phyloP scores from a whole-genome alignment of 2,888 invertebrate genomes.

The Allolobophora icterica region DNA sequence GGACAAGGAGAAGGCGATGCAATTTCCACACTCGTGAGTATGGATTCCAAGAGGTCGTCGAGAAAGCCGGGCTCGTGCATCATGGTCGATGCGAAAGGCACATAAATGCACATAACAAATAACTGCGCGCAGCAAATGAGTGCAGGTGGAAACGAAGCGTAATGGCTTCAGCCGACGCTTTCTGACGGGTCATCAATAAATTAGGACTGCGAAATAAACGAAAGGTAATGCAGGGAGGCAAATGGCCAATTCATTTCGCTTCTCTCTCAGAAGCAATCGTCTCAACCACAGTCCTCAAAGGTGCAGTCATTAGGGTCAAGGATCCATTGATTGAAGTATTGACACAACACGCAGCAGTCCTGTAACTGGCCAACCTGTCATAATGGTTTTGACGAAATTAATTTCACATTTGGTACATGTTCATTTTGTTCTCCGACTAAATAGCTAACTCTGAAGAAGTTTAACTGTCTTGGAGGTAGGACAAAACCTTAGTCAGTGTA shows the following conservation, averaged over 20 bases:
- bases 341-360: not conserved
- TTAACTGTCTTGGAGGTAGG: too few relatives aligned
- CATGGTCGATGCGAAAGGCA: not conserved
- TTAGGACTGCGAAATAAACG: not conserved
- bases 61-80: not conserved
- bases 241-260: not conserved
- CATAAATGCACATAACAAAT: not conserved
- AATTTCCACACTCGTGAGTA: not conserved
- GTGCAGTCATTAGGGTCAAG: not conserved
- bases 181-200: conserved; percentile 10
- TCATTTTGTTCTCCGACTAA: too few relatives aligned
- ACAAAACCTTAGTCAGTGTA: too few relatives aligned
- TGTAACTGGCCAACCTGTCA: not conserved
- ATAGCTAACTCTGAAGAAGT: too few relatives aligned
- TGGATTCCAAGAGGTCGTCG: not conserved
- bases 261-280: not conserved
- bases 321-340: not conserved
- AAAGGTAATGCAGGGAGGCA: not conserved
- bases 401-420: too few relatives aligned
- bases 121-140: not conserved
- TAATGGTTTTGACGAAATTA: too few relatives aligned
- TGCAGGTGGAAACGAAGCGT: not conserved
- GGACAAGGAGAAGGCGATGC: not conserved
- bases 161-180: not conserved
- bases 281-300: not conserved